phyloP scores from a whole-genome alignment of 2,113 vertebrate genomes.

The Aphyosemion australe region DNA sequence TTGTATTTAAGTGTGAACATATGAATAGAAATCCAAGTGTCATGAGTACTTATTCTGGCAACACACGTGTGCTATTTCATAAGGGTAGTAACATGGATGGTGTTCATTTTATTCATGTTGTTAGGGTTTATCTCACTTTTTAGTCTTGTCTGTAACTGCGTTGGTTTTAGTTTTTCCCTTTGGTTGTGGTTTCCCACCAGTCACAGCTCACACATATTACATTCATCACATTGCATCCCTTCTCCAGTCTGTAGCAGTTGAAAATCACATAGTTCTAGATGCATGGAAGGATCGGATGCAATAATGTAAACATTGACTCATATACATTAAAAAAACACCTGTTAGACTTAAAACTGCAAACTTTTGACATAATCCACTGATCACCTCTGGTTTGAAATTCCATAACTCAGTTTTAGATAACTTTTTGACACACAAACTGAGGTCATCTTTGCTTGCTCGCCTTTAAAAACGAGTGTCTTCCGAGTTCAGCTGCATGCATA shows the following conservation, averaged over 20 bases:
- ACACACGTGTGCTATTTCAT: too few species aligned
- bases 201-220: constrained; percentile 7
- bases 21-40: too few species aligned
- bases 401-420: constrained; percentile 1
- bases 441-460: constrained; percentile 16
- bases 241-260: constrained; percentile 5
- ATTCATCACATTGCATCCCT: neutral
- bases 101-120: neutral
- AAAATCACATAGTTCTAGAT: constrained; percentile 23
- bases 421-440: neutral
- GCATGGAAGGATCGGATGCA: constrained; percentile 39
- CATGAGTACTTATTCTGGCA: too few species aligned
- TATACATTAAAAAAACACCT: constrained; percentile 19
- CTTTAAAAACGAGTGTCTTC: constrained; percentile 28
- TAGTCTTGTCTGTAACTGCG: neutral
- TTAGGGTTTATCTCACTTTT: neutral
- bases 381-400: neutral
- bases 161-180: neutral
- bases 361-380: neutral
- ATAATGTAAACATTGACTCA: constrained; percentile 17
- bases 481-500: constrained; percentile 35
- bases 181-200: neutral
- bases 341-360: neutral
- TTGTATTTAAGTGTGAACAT: too few species aligned
- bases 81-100: neutral